Evolutionary conservation across 1,140 invertebrate species (phyloP).

Genomic region (Drosophila bipectinata): DNA sequence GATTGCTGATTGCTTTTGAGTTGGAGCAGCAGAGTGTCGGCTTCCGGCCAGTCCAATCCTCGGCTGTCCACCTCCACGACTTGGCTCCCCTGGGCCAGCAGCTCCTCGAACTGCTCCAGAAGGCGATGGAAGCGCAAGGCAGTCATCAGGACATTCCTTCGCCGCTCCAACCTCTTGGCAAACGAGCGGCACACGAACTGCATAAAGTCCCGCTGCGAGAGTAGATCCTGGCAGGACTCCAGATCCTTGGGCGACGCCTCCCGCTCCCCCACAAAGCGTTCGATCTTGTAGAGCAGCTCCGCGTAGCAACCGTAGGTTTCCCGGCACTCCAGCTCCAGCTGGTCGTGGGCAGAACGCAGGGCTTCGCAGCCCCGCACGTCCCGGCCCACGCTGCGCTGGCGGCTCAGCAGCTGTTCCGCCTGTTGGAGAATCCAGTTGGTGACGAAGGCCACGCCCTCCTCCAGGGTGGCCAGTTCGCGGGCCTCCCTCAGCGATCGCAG

Average conservation of each 20-base stretch:
- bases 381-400: conserved; percentile 89
- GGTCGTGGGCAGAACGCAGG: conserved; percentile 89
- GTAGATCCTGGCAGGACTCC: conserved; percentile 85
- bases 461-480: conserved; percentile 86
- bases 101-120: conserved; percentile 89
- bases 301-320: conserved; percentile 91
- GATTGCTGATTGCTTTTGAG: conserved; percentile 86
- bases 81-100: conserved; percentile 86
- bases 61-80: conserved; percentile 59
- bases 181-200: conserved; percentile 92
- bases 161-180: conserved; percentile 89
- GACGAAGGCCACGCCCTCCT: conserved; percentile 88
- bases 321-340: conserved; percentile 90
- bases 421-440: conserved; percentile 91
- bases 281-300: conserved; percentile 89
- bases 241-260: conserved; percentile 68
- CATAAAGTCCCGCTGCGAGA: conserved; percentile 90
- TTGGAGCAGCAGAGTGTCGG: conserved; percentile 85
- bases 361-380: conserved; percentile 89
- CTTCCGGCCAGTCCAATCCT: conserved; percentile 85
- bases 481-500: conserved; percentile 86
- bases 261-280: conserved; percentile 85
- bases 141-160: conserved; percentile 90
- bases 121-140: conserved; percentile 91
- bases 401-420: conserved; percentile 89